Evolutionary conservation across 1,140 invertebrate species (phyloP), one percentile per base, ranked within the genome.

Genomic region (Drosophila chauvacae): DNA sequence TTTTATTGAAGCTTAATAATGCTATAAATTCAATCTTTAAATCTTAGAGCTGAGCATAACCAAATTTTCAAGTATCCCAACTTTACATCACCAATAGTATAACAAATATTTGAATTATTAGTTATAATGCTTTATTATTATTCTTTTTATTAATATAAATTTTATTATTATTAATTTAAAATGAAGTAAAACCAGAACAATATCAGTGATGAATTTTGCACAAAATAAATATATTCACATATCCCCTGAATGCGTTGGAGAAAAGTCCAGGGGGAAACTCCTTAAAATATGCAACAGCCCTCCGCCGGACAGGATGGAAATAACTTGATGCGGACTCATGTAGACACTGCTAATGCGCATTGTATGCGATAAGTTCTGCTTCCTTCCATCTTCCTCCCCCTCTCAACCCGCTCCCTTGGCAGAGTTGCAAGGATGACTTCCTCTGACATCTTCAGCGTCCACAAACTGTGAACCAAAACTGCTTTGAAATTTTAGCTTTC

Each of bases 291-390:
- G 60, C 77, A 72, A 72, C 47, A 79, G 55, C 41, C 18, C 26
- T 39, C 14, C 45, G 26, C 13, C 41, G 55, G 35, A 47, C 57
- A 72, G 77, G 48, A 79, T 72, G 76, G 57, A 78, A 65, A 79
- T 79, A 78, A 78, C 75, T 72, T 65, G 77, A 72, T 79, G 76
- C 30, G 53, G 47, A 72, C 60, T 70, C 61, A 59, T 78, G 75
- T 77, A 78, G 77, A 79, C 77, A 78, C 60, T 60, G 55, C 77
- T 79, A 79, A 79, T 79, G 77, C 77, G 66, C 60, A 71, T 79
- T 78, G 65, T 80, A 79, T 80, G 77, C 76, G 77, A 80, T 79
- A 79, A 80, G 77, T 79, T 64, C 30, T 50, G 33, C 51, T 30
- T 50, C 35, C 13, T 23, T 33, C 20, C 26, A 26, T 30, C 30